Conservation (phyloP, 2,113 vertebrate genomes). For the Nibea albiflora region DNA sequence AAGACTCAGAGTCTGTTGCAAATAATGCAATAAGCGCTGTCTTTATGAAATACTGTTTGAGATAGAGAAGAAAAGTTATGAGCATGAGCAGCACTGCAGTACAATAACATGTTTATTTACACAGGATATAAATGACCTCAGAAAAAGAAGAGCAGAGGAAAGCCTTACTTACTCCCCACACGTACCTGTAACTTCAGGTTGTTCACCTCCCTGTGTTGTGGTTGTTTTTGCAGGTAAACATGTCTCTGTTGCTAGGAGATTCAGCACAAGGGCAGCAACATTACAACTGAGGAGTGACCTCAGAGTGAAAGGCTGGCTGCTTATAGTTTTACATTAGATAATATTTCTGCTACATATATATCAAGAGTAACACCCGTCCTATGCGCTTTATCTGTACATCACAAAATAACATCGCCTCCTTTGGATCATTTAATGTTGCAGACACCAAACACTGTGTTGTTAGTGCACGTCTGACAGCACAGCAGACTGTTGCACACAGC, state of each 20-base stretch:
- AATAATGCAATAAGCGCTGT: constrained; percentile 9
- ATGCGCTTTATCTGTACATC: not conserved
- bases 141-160: not conserved
- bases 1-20: not conserved
- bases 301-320: not conserved
- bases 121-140: constrained; percentile 9
- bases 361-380: not conserved
- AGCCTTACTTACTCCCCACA: constrained; percentile 6
- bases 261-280: constrained; percentile 13
- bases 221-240: constrained; percentile 57
- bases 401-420: not conserved
- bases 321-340: not conserved
- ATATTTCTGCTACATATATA: not conserved
- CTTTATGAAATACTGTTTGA: constrained; percentile 7
- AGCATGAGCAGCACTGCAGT: not conserved
- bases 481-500: too few relatives aligned
- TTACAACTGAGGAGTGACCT: constrained; percentile 26
- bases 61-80: not conserved
- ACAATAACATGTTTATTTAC: not conserved
- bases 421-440: not conserved
- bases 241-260: constrained; percentile 72
- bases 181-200: constrained; percentile 49
- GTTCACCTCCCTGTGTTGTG: constrained; percentile 32
- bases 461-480: too few relatives aligned
- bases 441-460: not conserved